Evolutionary conservation across 1,140 invertebrate species (phyloP), one percentile per base, ranked within the genome.

Genomic region (Hylaeus volcanicus): DNA sequence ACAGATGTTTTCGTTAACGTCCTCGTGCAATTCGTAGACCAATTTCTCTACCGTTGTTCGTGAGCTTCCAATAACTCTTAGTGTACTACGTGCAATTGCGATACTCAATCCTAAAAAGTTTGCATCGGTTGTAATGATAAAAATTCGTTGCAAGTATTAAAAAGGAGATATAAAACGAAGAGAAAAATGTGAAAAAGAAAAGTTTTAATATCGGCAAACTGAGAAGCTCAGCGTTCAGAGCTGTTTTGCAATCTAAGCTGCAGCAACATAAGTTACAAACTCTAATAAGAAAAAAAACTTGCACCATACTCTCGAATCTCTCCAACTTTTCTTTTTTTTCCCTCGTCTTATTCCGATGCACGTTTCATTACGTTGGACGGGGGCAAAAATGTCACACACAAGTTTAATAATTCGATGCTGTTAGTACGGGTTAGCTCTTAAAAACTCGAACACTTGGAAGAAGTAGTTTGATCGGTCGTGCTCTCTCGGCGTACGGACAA

Each of bases 71-170:
- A 63, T 56, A 63, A 48, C 2, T 26, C 45, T 56, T 37, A 5
- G n/a, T 26, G 5, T 55, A 48, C 71, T 79, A 72, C 76, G 76
- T 74, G 87, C 85, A 90, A 90, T 90, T 90, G 84, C 84, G 83
- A 79, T 84, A 89, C 83, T 89, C 87, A 83, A 84, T 85, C 83
- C 84, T 84, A 74, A 80, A 26, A 86, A 78, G 78, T 64, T 81
- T 56, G 77, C 60, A 80, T 76, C 58, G 43, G 0, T 66, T 63
- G 26, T 26, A 45, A 60, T 60, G 9, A 41, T n/a, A 55, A 48
- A 26, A 53, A 82, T 14, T 81, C 11, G 8, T 72, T 63, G n/a
- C 53, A 75, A 39, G 8, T 56, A 55, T 76, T 45, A 60, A 76
- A 53, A 73, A 58, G 69, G 26, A 68, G 9, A 83, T n/a, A 84